phyloP scores from a whole-genome alignment of 2,113 vertebrate species.

The Dermatemys mawii region DNA sequence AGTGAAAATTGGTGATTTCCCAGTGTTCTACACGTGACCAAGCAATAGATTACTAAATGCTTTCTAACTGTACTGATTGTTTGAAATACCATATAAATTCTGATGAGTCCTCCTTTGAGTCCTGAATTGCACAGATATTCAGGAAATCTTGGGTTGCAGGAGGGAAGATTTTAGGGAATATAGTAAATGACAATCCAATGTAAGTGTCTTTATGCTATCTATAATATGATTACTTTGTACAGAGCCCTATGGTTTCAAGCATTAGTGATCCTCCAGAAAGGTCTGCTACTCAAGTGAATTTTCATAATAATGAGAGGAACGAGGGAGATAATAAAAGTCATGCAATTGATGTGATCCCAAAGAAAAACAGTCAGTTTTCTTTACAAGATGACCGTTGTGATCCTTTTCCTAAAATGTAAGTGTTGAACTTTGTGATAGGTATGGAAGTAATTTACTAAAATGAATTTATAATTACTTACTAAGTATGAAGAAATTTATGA shows the following conservation, averaged over 20 bases:
- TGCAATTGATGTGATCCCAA: not conserved
- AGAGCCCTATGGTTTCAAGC: conserved; percentile 27
- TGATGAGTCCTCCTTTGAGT: not conserved
- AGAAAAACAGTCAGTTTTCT: not conserved
- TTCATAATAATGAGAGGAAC: not conserved
- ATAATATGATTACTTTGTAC: not conserved
- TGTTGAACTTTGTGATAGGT: not conserved
- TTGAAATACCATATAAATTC: not conserved
- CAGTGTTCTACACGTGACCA: not conserved
- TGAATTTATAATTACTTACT: not conserved
- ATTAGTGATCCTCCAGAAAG: not conserved
- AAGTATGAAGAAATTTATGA: not conserved
- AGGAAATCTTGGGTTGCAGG: not conserved
- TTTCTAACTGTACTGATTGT: not conserved
- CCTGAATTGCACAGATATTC: not conserved
- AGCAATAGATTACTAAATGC: not conserved
- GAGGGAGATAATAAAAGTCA: not conserved
- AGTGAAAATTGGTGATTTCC: not conserved
- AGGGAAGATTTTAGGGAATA: not conserved
- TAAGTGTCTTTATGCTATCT: not conserved
- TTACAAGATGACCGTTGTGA: not conserved
- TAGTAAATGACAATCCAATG: not conserved
- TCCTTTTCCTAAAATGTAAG: conserved; percentile 41
- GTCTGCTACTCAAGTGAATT: not conserved
- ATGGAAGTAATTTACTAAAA: not conserved